These are phyloP conservation scores for Moxostoma hubbsi DNA, from an alignment of 2,797 vertebrate genomes.

Conservation along the genomic window DNA sequence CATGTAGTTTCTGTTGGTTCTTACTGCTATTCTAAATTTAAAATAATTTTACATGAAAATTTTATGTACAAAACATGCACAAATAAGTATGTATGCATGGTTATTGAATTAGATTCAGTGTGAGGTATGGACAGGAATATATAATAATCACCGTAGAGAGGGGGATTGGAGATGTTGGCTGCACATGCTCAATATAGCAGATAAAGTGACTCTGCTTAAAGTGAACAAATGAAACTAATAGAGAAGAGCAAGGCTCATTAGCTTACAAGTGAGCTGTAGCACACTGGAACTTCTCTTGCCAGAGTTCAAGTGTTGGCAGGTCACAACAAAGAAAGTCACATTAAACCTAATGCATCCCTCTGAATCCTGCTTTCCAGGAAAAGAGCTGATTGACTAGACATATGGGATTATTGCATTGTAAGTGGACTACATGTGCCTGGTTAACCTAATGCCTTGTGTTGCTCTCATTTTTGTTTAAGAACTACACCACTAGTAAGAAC, in stretches of 20 bases:
- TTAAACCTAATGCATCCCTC: slow-evolving; percentile 24
- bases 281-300: slow-evolving; percentile 14
- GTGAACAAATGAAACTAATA: slow-evolving; percentile 46
- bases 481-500: too few relatives aligned
- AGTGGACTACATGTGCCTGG: neutral
- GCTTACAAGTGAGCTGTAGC: slow-evolving; percentile 32
- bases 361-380: slow-evolving; percentile 48
- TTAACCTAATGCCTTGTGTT: neutral
- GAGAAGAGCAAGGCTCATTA: slow-evolving; percentile 38
- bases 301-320: slow-evolving; percentile 39
- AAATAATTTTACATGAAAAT: too few relatives aligned
- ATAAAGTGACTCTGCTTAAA: slow-evolving; percentile 10
- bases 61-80: too few relatives aligned
- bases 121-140: slow-evolving; percentile 41
- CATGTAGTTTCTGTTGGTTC: too few relatives aligned
- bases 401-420: slow-evolving; percentile 36
- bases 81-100: too few relatives aligned
- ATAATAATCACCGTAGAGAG: slow-evolving; percentile 10
- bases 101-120: neutral
- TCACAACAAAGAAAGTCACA: slow-evolving; percentile 32
- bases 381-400: slow-evolving; percentile 4
- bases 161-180: neutral
- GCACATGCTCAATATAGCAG: slow-evolving; percentile 13
- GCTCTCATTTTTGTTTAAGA: slow-evolving; percentile 3
- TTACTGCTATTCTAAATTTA: too few relatives aligned